Evolutionary conservation across 2,888 invertebrate species (phyloP).

Genomic region (Limenitis arthemis): DNA sequence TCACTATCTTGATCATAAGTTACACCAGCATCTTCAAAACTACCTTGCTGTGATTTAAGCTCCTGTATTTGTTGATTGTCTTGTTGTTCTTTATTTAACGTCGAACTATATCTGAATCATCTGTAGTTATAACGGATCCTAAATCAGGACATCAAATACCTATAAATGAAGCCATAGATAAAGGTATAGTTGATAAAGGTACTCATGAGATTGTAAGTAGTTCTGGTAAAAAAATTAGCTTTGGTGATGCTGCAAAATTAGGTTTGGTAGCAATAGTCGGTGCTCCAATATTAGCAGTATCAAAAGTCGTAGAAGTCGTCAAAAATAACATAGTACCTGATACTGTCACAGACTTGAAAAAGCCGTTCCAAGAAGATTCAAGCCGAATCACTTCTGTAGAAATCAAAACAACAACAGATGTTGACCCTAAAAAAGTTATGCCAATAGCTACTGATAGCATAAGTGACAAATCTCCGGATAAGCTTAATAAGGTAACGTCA

Average conservation of each 20-base stretch:
- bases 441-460: background rate
- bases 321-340: slow-evolving; percentile 74
- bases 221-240: slow-evolving; percentile 75
- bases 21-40: too few species aligned
- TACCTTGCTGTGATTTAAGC: too few species aligned
- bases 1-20: too few species aligned
- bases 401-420: background rate
- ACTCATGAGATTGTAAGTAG: slow-evolving; percentile 78
- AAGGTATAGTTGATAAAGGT: slow-evolving; percentile 81
- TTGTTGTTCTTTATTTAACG: too few species aligned
- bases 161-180: slow-evolving; percentile 83
- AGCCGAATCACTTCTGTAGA: background rate
- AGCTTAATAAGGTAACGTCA: background rate
- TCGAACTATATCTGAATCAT: slow-evolving; percentile 76
- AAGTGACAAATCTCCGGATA: background rate
- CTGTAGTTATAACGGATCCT: slow-evolving; percentile 80
- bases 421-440: background rate
- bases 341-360: slow-evolving; percentile 76
- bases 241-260: slow-evolving; percentile 82
- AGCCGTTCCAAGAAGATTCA: background rate
- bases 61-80: too few species aligned
- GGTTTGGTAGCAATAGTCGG: slow-evolving; percentile 83
- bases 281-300: slow-evolving; percentile 79
- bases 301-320: slow-evolving; percentile 76
- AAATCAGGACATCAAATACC: slow-evolving; percentile 76